Evolutionary conservation across 2,888 invertebrate species (phyloP).

Genomic region (Melinaea marsaeus): DNA sequence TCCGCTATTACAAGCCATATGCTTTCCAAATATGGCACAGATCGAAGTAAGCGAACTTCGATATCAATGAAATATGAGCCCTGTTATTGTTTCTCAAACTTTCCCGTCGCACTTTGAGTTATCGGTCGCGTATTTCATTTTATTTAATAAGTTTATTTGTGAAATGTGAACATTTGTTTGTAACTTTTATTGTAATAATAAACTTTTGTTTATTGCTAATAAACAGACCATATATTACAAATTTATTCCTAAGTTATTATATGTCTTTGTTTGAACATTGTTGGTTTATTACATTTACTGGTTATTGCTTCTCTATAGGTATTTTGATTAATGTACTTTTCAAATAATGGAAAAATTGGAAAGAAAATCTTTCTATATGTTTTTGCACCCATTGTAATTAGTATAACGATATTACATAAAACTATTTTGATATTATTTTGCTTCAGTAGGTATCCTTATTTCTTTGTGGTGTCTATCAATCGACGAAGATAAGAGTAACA

Average conservation of each 20-base stretch:
- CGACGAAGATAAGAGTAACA: no score
- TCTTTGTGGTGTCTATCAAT: not conserved
- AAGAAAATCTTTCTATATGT: no score
- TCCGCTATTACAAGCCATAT: slow-evolving; percentile 21
- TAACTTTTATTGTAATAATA: slow-evolving; percentile 22
- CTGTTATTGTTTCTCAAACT: slow-evolving; percentile 56
- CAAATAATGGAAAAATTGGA: no score
- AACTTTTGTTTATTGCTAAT: slow-evolving; percentile 6
- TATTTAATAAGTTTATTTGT: slow-evolving; percentile 44
- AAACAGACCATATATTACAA: slow-evolving; percentile 6
- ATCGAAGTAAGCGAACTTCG: slow-evolving; percentile 36
- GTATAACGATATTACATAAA: no score
- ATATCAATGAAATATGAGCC: slow-evolving; percentile 53
- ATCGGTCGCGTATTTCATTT: slow-evolving; percentile 45
- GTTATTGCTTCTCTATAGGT: not conserved
- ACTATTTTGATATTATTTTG: no score
- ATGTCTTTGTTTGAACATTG: not conserved
- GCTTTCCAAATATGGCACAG: slow-evolving; percentile 27
- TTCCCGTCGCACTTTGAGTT: slow-evolving; percentile 43
- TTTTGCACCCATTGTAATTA: no score
- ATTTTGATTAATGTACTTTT: no score
- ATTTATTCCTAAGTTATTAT: not conserved
- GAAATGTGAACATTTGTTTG: slow-evolving; percentile 24
- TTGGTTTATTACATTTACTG: not conserved
- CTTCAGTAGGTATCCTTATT: not conserved